Conservation (phyloP, 1,140 invertebrate species). For the Sminthurides bifidus region DNA sequence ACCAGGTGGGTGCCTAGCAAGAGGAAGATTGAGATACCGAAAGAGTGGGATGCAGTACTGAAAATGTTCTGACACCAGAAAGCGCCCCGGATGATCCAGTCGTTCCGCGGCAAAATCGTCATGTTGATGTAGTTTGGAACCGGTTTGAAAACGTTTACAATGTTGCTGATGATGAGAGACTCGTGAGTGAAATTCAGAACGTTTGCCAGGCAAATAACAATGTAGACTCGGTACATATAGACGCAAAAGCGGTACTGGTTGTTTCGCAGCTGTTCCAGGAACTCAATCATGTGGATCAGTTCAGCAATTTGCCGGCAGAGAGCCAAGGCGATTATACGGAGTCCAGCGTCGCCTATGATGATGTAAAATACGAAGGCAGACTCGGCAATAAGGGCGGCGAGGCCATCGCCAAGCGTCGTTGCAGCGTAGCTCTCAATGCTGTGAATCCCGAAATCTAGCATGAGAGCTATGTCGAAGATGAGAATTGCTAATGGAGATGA, state of each 20-base stretch:
- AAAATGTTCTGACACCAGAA: background rate
- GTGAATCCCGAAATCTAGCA: background rate
- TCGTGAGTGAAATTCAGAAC: background rate
- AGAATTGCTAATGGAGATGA: background rate
- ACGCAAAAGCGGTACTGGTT: background rate
- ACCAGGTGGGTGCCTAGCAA: background rate
- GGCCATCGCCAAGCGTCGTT: background rate
- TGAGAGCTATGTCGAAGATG: background rate
- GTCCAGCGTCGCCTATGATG: background rate
- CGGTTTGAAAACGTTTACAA: background rate
- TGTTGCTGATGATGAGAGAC: background rate
- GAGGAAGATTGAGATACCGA: background rate
- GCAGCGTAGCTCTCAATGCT: background rate
- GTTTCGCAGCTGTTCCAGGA: background rate
- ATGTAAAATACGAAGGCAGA: background rate
- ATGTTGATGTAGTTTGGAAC: background rate
- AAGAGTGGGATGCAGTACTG: background rate
- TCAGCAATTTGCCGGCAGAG: background rate
- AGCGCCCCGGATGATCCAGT: background rate
- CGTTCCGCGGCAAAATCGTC: background rate
- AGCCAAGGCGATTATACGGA: background rate
- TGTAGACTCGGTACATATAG: background rate
- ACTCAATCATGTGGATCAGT: background rate
- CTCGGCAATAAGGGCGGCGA: background rate
- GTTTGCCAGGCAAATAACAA: background rate